These are phyloP conservation scores for Lutjanus erythropterus DNA, from an alignment of 2,113 vertebrate species.

Conservation along the genomic window DNA sequence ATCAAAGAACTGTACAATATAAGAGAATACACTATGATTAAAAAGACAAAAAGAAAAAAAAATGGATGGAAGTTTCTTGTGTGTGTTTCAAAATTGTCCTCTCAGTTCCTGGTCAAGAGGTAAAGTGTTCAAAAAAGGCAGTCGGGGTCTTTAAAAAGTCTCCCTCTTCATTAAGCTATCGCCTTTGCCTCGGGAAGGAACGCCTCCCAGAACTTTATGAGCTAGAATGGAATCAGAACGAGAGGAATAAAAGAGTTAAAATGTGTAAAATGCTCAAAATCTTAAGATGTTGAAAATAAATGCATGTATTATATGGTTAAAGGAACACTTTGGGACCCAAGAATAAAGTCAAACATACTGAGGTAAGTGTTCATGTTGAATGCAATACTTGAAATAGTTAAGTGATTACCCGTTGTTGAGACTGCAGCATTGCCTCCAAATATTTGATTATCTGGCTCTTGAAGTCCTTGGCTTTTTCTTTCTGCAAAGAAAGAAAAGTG, in stretches of 20 bases:
- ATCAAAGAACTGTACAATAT: conserved; percentile 68
- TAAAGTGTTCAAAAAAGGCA: conserved; percentile 88
- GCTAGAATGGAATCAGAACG: conserved; percentile 78
- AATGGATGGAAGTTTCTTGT: conserved; percentile 69
- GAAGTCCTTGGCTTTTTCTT: conserved; percentile 96
- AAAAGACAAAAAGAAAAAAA: conserved; percentile 51
- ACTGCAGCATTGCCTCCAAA: conserved; percentile 91
- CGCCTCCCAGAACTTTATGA: conserved; percentile 97
- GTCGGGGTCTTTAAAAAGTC: conserved; percentile 74
- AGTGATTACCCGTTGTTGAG: conserved; percentile 92
- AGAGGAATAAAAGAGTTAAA: conserved; percentile 25
- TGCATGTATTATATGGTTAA: too few relatives aligned
- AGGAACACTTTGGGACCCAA: not conserved
- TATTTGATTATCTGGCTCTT: conserved; percentile 93
- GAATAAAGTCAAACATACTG: not conserved
- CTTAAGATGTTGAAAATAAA: too few relatives aligned
- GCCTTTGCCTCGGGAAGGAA: conserved; percentile 98
- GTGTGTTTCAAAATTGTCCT: conserved; percentile 68
- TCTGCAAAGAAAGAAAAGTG: conserved; percentile 83
- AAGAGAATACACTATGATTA: conserved; percentile 60
- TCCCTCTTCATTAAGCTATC: conserved; percentile 89
- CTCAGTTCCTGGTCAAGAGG: conserved; percentile 84
- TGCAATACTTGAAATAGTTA: not conserved
- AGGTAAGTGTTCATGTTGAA: not conserved
- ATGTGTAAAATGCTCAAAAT: not conserved